These are phyloP conservation scores for Lithophane ornitopus DNA, from an alignment of 2,888 invertebrate species.

Conservation along the genomic window DNA sequence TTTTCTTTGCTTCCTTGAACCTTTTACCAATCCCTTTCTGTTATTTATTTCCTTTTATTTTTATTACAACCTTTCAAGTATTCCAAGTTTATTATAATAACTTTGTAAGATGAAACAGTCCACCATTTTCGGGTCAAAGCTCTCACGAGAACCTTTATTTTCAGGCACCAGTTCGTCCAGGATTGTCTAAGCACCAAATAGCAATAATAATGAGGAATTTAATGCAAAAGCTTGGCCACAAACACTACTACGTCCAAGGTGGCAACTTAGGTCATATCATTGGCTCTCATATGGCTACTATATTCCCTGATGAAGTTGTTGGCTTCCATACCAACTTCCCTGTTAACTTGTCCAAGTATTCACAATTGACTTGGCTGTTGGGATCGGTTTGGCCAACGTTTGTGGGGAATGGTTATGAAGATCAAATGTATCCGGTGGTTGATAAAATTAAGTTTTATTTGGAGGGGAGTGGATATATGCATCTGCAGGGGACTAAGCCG, in stretches of 20 bases:
- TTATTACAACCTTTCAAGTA: not conserved
- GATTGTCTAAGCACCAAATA: conserved; percentile 90
- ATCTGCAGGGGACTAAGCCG: conserved; percentile 95
- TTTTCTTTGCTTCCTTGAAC: not conserved
- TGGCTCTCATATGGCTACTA: conserved; percentile 90
- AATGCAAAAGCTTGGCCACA: conserved; percentile 92
- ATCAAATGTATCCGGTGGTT: conserved; percentile 88
- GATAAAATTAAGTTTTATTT: conserved; percentile 77
- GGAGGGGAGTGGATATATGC: conserved; percentile 92
- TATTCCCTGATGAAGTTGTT: conserved; percentile 91
- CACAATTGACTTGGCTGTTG: conserved; percentile 78
- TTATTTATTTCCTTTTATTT: not conserved
- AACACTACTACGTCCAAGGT: conserved; percentile 93
- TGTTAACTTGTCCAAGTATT: conserved; percentile 77
- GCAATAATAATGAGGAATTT: conserved; percentile 92
- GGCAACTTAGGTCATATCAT: conserved; percentile 94
- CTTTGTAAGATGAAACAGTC: conserved; percentile 23
- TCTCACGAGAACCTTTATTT: conserved; percentile 17
- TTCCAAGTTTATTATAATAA: not conserved
- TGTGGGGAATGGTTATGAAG: conserved; percentile 83
- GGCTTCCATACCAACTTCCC: conserved; percentile 93
- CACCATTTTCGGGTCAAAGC: conserved; percentile 17
- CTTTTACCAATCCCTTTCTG: not conserved
- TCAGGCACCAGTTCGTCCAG: conserved; percentile 90
- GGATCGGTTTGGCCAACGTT: conserved; percentile 89